Conservation (phyloP, 2,888 invertebrate species). For the Scaptomyza cyrtandrae region DNA sequence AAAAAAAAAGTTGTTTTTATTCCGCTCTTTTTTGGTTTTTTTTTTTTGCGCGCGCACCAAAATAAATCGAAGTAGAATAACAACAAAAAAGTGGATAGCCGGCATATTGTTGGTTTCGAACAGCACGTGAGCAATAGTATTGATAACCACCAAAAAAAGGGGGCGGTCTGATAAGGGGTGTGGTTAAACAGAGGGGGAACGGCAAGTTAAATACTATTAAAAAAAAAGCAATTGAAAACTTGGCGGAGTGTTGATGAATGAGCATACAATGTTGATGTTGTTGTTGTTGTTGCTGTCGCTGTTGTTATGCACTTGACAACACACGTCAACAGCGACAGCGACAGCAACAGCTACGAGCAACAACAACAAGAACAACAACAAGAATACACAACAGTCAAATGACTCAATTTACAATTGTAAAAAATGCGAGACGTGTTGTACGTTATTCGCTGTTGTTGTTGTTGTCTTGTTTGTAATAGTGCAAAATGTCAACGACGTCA, state of each 20-base stretch:
- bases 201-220: constrained; percentile 44
- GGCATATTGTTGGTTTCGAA: constrained; percentile 29
- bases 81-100: constrained; percentile 40
- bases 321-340: no score
- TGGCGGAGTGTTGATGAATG: constrained; percentile 73
- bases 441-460: constrained; percentile 17
- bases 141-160: constrained; percentile 28
- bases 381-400: constrained; percentile 60
- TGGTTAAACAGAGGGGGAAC: neutral
- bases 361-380: constrained; percentile 21
- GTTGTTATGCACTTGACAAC: no score
- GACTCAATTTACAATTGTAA: constrained; percentile 80
- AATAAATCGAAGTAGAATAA: constrained; percentile 52
- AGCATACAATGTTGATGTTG: constrained; percentile 34
- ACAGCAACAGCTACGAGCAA: constrained; percentile 46
- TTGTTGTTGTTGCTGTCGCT: constrained; percentile 37
- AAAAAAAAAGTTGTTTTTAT: constrained; percentile 51
- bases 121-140: constrained; percentile 64
- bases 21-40: constrained; percentile 25
- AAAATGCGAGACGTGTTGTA: constrained; percentile 60
- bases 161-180: neutral
- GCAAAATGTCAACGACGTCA: constrained; percentile 74
- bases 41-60: constrained; percentile 59
- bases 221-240: constrained; percentile 29
- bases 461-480: constrained; percentile 66